Conservation (phyloP, 2,888 invertebrate species). For the Leptogaster cylindrica region DNA sequence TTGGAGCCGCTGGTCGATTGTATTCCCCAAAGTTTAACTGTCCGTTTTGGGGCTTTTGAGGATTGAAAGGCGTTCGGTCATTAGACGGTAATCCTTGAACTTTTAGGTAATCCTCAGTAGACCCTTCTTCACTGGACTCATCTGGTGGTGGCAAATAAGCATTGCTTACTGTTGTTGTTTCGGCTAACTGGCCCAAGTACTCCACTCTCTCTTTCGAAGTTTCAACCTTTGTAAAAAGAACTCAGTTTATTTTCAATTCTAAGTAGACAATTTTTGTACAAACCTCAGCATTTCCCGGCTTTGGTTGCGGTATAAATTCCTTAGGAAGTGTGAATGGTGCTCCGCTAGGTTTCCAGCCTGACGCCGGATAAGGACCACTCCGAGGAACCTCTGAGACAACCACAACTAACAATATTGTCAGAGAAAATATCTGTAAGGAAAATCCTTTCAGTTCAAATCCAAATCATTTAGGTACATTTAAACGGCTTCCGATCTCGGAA, state of each 20-base stretch:
- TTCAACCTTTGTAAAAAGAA: constrained; percentile 44
- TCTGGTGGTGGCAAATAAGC: constrained; percentile 54
- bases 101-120: constrained; percentile 43
- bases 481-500: too few relatives aligned
- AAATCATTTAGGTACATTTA: too few relatives aligned
- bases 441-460: too few relatives aligned
- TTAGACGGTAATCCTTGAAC: constrained; percentile 49
- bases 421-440: too few relatives aligned
- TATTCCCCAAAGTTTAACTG: constrained; percentile 34
- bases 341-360: constrained; percentile 61
- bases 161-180: constrained; percentile 47
- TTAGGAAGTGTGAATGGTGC: constrained; percentile 58
- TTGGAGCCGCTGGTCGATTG: neutral
- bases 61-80: constrained; percentile 32
- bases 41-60: constrained; percentile 7
- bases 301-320: constrained; percentile 50
- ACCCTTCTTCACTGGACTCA: neutral
- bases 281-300: constrained; percentile 49
- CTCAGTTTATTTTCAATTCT: neutral
- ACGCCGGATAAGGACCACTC: constrained; percentile 57
- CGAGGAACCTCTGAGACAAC: constrained; percentile 51
- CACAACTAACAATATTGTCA: too few relatives aligned
- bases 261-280: neutral
- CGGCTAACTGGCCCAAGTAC: constrained; percentile 52
- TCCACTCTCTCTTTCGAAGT: constrained; percentile 56